phyloP scores from a whole-genome alignment of 2,113 vertebrate species.

The Oreocharis arfaki region DNA sequence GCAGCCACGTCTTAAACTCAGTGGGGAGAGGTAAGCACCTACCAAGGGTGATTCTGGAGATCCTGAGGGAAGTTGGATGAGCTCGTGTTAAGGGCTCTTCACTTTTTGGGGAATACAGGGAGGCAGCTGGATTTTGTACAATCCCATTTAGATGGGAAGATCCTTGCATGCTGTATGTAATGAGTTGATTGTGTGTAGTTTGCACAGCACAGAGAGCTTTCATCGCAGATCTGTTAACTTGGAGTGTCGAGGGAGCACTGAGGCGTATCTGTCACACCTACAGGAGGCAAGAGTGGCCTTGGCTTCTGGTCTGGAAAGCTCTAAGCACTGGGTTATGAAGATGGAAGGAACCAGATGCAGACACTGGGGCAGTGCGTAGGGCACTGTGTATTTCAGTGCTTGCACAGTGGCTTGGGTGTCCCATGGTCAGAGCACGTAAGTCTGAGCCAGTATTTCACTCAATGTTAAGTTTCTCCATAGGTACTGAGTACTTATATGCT shows the following conservation, averaged over 20 bases:
- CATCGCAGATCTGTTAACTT: neutral
- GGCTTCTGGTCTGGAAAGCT: neutral
- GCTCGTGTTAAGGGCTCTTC: neutral
- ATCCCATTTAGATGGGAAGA: neutral
- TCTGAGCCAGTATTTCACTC: neutral
- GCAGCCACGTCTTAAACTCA: neutral
- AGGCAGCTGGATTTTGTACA: neutral
- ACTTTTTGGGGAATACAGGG: neutral
- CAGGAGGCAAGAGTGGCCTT: neutral
- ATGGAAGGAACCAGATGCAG: neutral
- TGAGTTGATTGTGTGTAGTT: neutral
- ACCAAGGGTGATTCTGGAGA: neutral
- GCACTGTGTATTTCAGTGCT: neutral
- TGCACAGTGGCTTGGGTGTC: neutral
- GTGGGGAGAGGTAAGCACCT: neutral
- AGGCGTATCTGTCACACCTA: neutral
- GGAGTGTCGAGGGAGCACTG: neutral
- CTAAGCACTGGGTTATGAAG: neutral
- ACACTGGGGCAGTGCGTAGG: neutral
- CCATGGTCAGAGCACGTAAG: fast-evolving
- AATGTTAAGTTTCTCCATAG: neutral
- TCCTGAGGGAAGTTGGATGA: neutral
- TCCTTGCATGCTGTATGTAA: neutral
- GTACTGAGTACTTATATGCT: neutral
- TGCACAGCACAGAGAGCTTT: neutral